A percentile compares a stretch with the other conserved stretches of the same genome.
Conservation (phyloP, 2,888 invertebrate species). For the Tenodera sinensis region DNA sequence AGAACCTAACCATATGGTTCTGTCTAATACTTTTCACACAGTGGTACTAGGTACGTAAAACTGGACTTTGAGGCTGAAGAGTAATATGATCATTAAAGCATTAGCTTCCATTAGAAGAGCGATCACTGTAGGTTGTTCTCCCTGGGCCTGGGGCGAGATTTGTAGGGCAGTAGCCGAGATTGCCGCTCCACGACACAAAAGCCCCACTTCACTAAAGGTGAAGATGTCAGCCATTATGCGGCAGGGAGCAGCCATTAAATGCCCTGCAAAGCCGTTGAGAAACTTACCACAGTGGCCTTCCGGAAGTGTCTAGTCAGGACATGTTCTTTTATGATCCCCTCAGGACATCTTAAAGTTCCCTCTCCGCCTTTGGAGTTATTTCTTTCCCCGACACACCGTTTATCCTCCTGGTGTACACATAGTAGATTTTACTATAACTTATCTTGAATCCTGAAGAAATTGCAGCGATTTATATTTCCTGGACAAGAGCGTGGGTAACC, state of each 20-base stretch:
- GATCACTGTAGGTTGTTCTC: neutral
- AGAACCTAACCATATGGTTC: no score
- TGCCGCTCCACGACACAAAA: neutral
- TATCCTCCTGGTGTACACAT: neutral
- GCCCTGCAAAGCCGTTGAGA: neutral
- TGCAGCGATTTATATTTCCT: no score
- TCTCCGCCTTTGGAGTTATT: neutral
- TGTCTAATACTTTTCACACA: no score
- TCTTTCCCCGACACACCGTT: neutral
- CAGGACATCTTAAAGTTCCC: neutral
- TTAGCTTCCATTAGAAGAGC: no score
- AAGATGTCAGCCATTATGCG: neutral
- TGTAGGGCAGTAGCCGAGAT: neutral
- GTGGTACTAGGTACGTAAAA: no score
- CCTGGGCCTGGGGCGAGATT: neutral
- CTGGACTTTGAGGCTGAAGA: no score
- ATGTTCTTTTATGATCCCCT: slow-evolving; percentile 1
- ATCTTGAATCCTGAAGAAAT: no score
- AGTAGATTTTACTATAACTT: neutral
- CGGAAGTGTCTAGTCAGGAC: neutral
- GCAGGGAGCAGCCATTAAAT: neutral
- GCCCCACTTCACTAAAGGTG: neutral
- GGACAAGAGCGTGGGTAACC: no score
- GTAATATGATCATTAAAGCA: no score
- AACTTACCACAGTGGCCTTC: neutral